These are phyloP conservation scores for Artibeus jamaicensis DNA, from an alignment of 2,797 vertebrate genomes.

Conservation along the genomic window DNA sequence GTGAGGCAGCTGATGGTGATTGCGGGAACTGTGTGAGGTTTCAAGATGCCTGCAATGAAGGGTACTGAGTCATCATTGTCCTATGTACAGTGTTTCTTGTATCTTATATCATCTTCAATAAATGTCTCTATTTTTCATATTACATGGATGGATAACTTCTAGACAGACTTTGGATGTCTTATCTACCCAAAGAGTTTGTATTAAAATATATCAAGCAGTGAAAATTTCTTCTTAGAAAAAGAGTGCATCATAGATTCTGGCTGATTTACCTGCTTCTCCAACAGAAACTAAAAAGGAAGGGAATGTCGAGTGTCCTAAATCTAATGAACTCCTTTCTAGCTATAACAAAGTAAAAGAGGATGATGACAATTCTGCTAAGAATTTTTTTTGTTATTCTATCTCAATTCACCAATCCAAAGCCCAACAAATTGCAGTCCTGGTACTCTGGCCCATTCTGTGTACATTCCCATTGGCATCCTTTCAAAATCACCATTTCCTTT, in stretches of 20 bases:
- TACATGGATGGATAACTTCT: too few species aligned
- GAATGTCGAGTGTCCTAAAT: constrained; percentile 25
- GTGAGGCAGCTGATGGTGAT: too few species aligned
- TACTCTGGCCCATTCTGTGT: background rate
- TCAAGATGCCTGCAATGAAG: too few species aligned
- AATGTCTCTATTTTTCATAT: too few species aligned
- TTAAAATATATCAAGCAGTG: rapidly evolving
- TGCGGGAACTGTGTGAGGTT: too few species aligned
- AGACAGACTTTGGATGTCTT: background rate
- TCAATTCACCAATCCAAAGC: background rate
- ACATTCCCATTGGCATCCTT: background rate
- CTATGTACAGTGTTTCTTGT: too few species aligned
- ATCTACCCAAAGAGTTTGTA: background rate
- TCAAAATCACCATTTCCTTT: constrained; percentile 14
- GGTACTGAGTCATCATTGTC: too few species aligned
- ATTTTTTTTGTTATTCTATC: background rate
- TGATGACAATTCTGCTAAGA: background rate
- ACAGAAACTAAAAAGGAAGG: background rate
- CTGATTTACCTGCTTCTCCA: background rate
- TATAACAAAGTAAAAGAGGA: constrained; percentile 34
- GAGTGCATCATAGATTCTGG: background rate
- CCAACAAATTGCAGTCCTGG: background rate
- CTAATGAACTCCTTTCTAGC: background rate
- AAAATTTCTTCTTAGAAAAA: background rate
- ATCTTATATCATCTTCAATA: too few species aligned